A percentile compares a stretch with the other conserved stretches of the same genome.
These are phyloP conservation scores for Rhimphoctona megacephalus DNA, from an alignment of 2,888 invertebrate genomes.

Conservation along the genomic window DNA sequence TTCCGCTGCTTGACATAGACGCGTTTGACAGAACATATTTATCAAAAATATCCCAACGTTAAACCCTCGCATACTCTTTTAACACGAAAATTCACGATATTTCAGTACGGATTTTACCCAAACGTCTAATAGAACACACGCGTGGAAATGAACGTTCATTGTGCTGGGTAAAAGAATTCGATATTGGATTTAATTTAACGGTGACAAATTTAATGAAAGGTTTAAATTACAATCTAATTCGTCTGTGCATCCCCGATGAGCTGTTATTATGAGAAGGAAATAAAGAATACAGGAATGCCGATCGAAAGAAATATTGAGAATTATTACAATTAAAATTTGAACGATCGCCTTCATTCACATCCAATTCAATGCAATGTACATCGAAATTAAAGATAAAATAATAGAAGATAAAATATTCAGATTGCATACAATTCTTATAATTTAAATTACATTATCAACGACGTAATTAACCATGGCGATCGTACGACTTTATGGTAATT, in stretches of 20 bases:
- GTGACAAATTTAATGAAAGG: neutral
- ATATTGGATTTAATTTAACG: neutral
- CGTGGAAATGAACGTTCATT: neutral
- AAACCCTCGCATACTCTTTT: neutral
- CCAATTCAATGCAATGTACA: neutral
- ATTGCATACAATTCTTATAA: too few relatives aligned
- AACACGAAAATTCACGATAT: neutral
- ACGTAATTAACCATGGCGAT: too few relatives aligned
- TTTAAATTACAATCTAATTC: neutral
- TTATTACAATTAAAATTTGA: neutral
- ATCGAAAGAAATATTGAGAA: neutral
- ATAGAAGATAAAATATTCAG: too few relatives aligned
- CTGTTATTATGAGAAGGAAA: neutral
- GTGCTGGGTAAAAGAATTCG: neutral
- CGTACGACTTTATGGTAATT: neutral
- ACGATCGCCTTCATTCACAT: neutral
- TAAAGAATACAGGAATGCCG: neutral
- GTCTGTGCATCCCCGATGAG: neutral
- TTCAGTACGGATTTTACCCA: neutral
- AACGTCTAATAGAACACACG: neutral
- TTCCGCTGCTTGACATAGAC: slow-evolving; percentile 17
- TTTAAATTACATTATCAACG: too few relatives aligned
- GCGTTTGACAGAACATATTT: slow-evolving; percentile 32
- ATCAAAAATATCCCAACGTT: slow-evolving; percentile 22
- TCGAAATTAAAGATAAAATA: neutral